A percentile compares a stretch with the other conserved stretches of the same genome.
Conservation (phyloP, 2,113 vertebrate genomes). For the Corydoras maculifer region DNA sequence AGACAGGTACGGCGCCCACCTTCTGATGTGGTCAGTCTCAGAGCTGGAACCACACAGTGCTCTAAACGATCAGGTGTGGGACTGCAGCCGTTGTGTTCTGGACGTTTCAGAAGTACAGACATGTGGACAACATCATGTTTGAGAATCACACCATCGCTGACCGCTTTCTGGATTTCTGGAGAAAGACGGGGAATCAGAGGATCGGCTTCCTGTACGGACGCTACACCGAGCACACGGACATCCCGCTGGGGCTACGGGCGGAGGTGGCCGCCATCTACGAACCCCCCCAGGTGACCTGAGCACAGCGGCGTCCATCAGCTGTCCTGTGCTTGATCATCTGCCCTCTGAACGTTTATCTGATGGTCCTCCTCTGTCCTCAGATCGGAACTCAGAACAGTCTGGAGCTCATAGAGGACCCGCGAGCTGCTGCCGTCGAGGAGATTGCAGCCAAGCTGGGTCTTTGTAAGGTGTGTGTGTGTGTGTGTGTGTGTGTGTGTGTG, state of each 20-base stretch:
- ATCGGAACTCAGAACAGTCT: conserved; percentile 91
- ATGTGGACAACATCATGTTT: conserved; percentile 99
- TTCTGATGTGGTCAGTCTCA: no score
- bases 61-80: no score
- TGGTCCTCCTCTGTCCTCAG: conserved; percentile 53
- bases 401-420: conserved; percentile 90
- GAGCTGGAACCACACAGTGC: no score
- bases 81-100: no score
- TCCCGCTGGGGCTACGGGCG: conserved; percentile 88
- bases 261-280: conserved; percentile 97
- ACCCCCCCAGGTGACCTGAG: conserved; percentile 80
- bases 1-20: conserved; percentile 69
- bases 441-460: conserved; percentile 92
- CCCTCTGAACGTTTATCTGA: no score
- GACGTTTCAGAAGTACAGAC: conserved; percentile 85
- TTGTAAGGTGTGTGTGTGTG: conserved; percentile 71
- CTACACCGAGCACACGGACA: conserved; percentile 96
- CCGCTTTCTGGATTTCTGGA: conserved; percentile 97
- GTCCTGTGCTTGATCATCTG: no score
- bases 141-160: conserved; percentile 98
- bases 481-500: not conserved
- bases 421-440: conserved; percentile 89
- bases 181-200: conserved; percentile 93
- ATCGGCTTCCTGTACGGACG: conserved; percentile 89
- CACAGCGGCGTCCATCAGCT: no score